phyloP scores from a whole-genome alignment of 2,888 invertebrate genomes.

The Pyrocoelia pectoralis region DNA sequence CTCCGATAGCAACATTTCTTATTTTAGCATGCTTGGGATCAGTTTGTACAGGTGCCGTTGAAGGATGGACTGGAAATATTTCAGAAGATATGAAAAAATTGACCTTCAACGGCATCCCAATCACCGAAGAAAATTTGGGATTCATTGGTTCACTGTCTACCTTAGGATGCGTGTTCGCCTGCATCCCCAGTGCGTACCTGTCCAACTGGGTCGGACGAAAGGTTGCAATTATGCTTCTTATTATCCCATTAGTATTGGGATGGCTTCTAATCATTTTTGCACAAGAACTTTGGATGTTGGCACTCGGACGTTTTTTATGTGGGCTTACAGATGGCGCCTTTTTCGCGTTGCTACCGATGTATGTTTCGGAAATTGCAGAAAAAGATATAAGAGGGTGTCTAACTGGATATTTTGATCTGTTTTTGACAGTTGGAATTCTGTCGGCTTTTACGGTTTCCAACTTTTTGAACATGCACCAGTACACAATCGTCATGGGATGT shows the following conservation, averaged over 20 bases:
- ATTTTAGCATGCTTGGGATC: constrained; percentile 73
- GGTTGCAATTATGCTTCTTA: constrained; percentile 69
- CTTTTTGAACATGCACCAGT: constrained; percentile 61
- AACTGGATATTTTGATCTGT: constrained; percentile 87
- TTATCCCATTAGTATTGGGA: constrained; percentile 74
- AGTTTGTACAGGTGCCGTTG: constrained; percentile 75
- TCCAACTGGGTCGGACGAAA: constrained; percentile 78
- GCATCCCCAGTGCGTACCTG: constrained; percentile 74
- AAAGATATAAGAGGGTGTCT: constrained; percentile 83
- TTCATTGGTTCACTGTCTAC: constrained; percentile 79
- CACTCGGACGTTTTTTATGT: constrained; percentile 72
- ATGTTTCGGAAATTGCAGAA: constrained; percentile 86
- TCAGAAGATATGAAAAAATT: constrained; percentile 61
- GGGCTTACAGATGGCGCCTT: constrained; percentile 82
- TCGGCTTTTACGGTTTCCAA: constrained; percentile 68
- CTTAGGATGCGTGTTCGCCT: constrained; percentile 76
- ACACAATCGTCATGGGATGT: constrained; percentile 71
- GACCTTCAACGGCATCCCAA: constrained; percentile 61
- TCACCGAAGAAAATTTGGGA: constrained; percentile 66
- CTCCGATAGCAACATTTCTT: constrained; percentile 12
- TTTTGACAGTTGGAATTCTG: constrained; percentile 84
- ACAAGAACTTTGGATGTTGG: constrained; percentile 67
- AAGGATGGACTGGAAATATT: constrained; percentile 84
- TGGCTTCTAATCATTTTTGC: constrained; percentile 77
- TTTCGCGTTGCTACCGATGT: constrained; percentile 84